Evolutionary conservation across 2,797 vertebrate species (phyloP), one percentile per base, ranked within the genome.

Genomic region (Loris lydekkerianus): DNA sequence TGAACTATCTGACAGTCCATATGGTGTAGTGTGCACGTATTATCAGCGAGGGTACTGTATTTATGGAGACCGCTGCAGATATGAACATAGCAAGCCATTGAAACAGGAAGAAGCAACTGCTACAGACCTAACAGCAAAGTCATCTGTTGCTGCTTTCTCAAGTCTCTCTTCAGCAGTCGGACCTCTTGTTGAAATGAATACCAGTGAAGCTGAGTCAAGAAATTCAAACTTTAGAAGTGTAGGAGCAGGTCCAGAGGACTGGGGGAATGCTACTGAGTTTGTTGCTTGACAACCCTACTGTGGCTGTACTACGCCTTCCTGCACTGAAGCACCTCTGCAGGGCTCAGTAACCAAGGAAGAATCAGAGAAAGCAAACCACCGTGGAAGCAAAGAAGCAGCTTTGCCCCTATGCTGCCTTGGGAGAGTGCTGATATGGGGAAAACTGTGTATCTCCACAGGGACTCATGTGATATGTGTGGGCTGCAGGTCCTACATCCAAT

Each of bases 271-370:
- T 34, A 99, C 99, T 0, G 99, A 99, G 98, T 99, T 99, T 97
- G 99, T 99, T 86, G 99, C 99, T 72, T 99, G 99, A 95, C 99
- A 99, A 98, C 99, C 99, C 1, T 99, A 99, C 98, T 99, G 99
- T 96, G 99, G 99, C 96, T 99, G 99, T 93, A 99, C 98, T 93
- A 97, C 98, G 89, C 97, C 98, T 97, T 98, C 98, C 97, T 98
- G 98, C 49, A 95, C 97, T 88, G 98, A 98, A 96, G 97, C 95
- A 61, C 97, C 98, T 56, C 97, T 97, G 91, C 97, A 98, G 95
- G 98, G 98, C 97, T 96, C 99, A 49, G 98, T 99, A 97, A 99
- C 99, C 46, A 98, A 99, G 98, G 98, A 99, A 18, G 99, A 99
- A 34, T 96, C 98, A 0, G 99, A 99, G 95, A 98, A 99, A 99